A percentile compares a stretch with the other conserved stretches of the same genome.
phyloP scores from a whole-genome alignment of 2,888 invertebrate genomes.

The Trichogramma evanescens region DNA sequence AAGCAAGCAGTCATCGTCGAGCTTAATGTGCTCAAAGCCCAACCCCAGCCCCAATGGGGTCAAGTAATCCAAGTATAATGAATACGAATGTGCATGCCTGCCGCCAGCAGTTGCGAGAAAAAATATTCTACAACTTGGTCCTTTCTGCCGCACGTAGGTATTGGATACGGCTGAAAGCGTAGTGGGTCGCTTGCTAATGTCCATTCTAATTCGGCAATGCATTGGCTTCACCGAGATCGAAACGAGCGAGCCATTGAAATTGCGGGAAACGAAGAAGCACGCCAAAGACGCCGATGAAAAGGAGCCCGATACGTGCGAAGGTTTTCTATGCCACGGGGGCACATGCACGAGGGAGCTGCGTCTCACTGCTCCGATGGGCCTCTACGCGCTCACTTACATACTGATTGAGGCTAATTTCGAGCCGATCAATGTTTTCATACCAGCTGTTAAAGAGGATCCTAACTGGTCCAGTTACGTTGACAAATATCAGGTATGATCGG shows the following conservation, averaged over 20 bases:
- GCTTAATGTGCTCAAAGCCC: slow-evolving; percentile 63
- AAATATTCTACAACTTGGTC: not conserved
- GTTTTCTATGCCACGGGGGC: slow-evolving; percentile 66
- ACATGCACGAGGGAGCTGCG: slow-evolving; percentile 50
- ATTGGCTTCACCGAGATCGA: slow-evolving; percentile 7
- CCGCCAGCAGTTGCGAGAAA: not conserved
- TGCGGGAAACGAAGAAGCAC: not conserved
- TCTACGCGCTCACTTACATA: slow-evolving; percentile 58
- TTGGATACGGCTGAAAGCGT: slow-evolving; percentile 66
- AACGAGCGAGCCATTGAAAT: not conserved
- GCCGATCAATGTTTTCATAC: slow-evolving; percentile 52
- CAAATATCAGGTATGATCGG: slow-evolving; percentile 58
- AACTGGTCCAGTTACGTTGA: slow-evolving; percentile 70
- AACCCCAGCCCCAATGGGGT: slow-evolving; percentile 74
- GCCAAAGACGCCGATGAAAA: not conserved
- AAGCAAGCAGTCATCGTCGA: slow-evolving; percentile 64
- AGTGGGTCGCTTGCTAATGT: slow-evolving; percentile 50
- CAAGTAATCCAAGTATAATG: slow-evolving; percentile 61
- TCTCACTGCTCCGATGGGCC: slow-evolving; percentile 52
- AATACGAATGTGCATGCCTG: not conserved
- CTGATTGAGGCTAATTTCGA: slow-evolving; percentile 59
- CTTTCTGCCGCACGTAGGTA: slow-evolving; percentile 48
- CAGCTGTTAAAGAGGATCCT: slow-evolving; percentile 56
- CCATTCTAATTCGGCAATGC: slow-evolving; percentile 28
- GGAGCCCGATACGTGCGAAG: slow-evolving; percentile 51